Conservation (phyloP, 2,113 vertebrate genomes). For the Ranitomeya variabilis region DNA sequence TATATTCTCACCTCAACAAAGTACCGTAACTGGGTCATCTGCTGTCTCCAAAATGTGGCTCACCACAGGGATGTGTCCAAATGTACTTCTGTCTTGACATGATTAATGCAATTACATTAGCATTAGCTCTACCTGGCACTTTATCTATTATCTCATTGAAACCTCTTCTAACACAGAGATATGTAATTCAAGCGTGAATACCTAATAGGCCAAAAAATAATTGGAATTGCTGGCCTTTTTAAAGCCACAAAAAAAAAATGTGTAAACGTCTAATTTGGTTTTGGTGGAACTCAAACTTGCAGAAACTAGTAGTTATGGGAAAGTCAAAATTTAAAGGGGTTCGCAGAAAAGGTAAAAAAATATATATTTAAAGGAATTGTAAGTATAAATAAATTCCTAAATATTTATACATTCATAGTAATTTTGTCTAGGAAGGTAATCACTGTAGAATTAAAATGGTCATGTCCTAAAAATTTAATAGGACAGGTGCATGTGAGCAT, state of each 20-base stretch:
- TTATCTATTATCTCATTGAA: constrained; percentile 16
- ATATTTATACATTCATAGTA: too few relatives aligned
- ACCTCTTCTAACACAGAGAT: not conserved
- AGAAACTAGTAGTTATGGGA: too few relatives aligned
- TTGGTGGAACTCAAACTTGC: too few relatives aligned
- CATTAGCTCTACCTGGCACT: not conserved
- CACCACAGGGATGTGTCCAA: constrained; percentile 22
- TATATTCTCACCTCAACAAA: constrained; percentile 9
- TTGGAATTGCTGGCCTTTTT: not conserved
- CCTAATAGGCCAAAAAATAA: not conserved
- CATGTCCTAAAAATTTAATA: too few relatives aligned
- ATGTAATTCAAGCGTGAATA: not conserved
- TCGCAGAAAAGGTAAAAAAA: too few relatives aligned
- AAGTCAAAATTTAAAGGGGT: too few relatives aligned
- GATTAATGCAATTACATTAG: constrained; percentile 37
- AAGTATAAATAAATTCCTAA: too few relatives aligned
- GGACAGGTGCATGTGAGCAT: too few relatives aligned
- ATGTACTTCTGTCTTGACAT: not conserved
- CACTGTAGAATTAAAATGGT: too few relatives aligned
- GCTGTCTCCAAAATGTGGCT: constrained; percentile 20
- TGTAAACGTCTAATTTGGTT: not conserved
- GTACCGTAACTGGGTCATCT: constrained; percentile 21
- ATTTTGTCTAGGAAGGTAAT: too few relatives aligned
- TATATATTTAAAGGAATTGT: too few relatives aligned
- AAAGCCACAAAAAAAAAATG: not conserved